Evolutionary conservation across 2,113 vertebrate genomes (phyloP).

Genomic region (Cettia cetti): DNA sequence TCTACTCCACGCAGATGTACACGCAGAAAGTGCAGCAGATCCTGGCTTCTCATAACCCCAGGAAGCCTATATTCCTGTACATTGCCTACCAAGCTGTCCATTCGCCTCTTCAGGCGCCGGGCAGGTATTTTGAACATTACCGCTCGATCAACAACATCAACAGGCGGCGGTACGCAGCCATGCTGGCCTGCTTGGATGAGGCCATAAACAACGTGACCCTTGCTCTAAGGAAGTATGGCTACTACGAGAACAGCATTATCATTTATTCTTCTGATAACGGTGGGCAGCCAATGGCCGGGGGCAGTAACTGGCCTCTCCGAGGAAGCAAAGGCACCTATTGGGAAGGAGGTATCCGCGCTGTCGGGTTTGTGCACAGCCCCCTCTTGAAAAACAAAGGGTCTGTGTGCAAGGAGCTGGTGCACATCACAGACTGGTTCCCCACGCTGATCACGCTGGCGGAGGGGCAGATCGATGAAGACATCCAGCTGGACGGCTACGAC

Average conservation of each 20-base stretch:
- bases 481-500: conserved; percentile 90
- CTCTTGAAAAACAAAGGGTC: conserved; percentile 87
- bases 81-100: conserved; percentile 95
- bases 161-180: conserved; percentile 90
- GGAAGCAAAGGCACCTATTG: conserved; percentile 95
- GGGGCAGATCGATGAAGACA: conserved; percentile 87
- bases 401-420: conserved; percentile 86
- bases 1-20: conserved; percentile 95
- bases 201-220: conserved; percentile 89
- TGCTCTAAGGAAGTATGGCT: conserved; percentile 86
- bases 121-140: conserved; percentile 88
- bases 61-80: conserved; percentile 87
- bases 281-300: conserved; percentile 89
- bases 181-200: conserved; percentile 95
- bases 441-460: conserved; percentile 89
- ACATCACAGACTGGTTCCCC: conserved; percentile 98
- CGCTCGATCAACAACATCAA: conserved; percentile 88
- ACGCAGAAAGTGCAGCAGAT: conserved; percentile 88
- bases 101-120: conserved; percentile 90
- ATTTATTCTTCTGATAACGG: conserved; percentile 97
- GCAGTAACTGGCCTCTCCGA: conserved; percentile 95
- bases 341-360: conserved; percentile 92
- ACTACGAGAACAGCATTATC: conserved; percentile 90
- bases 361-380: conserved; percentile 96
- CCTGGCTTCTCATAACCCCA: conserved; percentile 83